Evolutionary conservation across 2,113 vertebrate species (phyloP).

Genomic region (Erinaceus europaeus): DNA sequence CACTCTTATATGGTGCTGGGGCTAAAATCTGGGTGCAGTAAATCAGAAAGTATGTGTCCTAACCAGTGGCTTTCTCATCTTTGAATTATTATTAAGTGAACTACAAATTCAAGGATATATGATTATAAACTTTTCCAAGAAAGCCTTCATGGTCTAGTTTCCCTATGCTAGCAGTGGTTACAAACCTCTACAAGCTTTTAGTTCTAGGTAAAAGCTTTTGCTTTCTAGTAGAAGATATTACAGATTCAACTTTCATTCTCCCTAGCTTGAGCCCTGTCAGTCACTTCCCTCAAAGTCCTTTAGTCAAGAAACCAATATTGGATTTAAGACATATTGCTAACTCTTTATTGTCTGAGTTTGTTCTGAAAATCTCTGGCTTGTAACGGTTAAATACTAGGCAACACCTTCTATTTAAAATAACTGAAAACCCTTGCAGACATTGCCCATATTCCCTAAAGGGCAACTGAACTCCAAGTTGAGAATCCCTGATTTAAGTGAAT

Average conservation of each 20-base stretch:
- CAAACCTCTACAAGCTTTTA: too few relatives aligned
- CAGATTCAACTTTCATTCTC: not conserved
- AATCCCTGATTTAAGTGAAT: not conserved
- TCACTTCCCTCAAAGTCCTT: not conserved
- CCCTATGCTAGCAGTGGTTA: too few relatives aligned
- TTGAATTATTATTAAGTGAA: not conserved
- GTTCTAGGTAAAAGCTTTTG: not conserved
- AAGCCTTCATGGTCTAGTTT: not conserved
- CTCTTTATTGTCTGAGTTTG: not conserved
- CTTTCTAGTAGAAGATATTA: not conserved
- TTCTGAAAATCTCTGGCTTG: not conserved
- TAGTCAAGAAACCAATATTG: not conserved
- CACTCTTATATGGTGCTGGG: too few relatives aligned
- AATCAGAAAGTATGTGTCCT: too few relatives aligned
- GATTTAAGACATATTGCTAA: not conserved
- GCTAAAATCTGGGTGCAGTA: too few relatives aligned
- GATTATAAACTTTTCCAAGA: not conserved
- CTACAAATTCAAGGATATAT: not conserved
- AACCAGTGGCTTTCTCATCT: too few relatives aligned
- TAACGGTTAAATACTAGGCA: not conserved
- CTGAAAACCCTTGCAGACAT: not conserved
- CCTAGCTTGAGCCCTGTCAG: not conserved
- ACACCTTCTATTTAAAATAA: not conserved
- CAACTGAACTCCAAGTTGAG: not conserved
- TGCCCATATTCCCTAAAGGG: not conserved